Evolutionary conservation across 53 echinoderm and acorn worm species (phyloP), one percentile per base, ranked within the genome.

Genomic region (Stichopus horrens): DNA sequence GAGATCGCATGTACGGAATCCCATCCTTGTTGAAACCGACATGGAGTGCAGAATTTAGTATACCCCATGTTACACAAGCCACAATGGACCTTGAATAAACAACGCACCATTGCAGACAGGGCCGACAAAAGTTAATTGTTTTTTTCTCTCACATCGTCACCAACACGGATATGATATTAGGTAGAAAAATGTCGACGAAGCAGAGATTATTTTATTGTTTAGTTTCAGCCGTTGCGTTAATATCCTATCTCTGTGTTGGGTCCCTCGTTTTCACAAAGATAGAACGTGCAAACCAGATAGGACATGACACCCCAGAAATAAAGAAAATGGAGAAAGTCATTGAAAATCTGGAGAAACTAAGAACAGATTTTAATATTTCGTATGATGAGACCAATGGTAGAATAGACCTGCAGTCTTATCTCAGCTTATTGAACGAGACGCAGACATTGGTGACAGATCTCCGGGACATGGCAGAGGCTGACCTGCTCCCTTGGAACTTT

Each of bases 401-500:
- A 7, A 18, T 71, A 20, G 71, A 71, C 6, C 37, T 37, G 37
- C 71, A 71, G 18, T 71, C 71, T 7, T 71, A 16, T 18, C 19
- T 18, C 19, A 18, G 6, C n/a, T 71, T 71, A 71, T 18, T 71
- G 71, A 71, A 71, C 19, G 71, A 71, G 0, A 71, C 71, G 7
- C 5, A 13, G 18, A 18, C 18, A 7, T 16, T 71, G 19, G 19
- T 18, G n/a, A 13, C 18, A 5, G 5, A 71, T 16, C 71, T 71
- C 71, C 19, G 18, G 19, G 0, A 71, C 7, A 13, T 18, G 19
- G 71, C 18, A 18, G 19, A 18, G 18, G 71, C 18, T 7, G n/a
- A 18, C n/a, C 19, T 71, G 1, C 79, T 79, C 54, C 79, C 54
- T n/a, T 79, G 79, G 79, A 54, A 79, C 56, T 53, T 79, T 16